A percentile compares a stretch with the other conserved stretches of the same genome.
Conservation (phyloP, 2,797 vertebrate genomes). For the Amniataba percoides region DNA sequence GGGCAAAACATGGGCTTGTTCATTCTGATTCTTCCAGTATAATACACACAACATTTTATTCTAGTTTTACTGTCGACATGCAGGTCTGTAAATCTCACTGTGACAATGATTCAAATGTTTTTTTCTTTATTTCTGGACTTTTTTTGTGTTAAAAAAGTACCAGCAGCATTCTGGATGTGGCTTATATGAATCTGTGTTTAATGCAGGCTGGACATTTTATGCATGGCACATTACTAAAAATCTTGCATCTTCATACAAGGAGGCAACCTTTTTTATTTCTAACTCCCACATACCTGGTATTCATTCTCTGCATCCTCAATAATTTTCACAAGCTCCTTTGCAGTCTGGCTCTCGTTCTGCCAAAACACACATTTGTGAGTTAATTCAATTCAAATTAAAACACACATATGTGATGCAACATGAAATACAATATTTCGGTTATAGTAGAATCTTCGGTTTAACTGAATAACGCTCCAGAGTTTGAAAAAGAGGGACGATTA, state of each 20-base stretch:
- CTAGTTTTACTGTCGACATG: neutral
- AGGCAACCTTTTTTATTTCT: neutral
- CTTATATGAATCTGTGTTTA: neutral
- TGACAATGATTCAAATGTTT: neutral
- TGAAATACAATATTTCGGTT: too few relatives aligned
- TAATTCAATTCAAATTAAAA: neutral
- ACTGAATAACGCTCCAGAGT: neutral
- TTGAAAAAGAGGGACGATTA: neutral
- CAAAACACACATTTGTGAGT: constrained; percentile 43
- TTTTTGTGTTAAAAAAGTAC: neutral
- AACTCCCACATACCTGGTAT: constrained; percentile 89
- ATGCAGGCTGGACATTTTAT: too few relatives aligned
- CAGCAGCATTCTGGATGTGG: neutral
- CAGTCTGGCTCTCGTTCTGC: constrained; percentile 93
- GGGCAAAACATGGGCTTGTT: too few relatives aligned
- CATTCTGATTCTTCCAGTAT: neutral
- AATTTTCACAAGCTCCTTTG: constrained; percentile 95
- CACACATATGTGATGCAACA: neutral
- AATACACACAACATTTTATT: neutral
- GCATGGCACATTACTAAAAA: neutral
- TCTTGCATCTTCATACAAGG: neutral
- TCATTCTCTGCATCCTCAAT: constrained; percentile 94
- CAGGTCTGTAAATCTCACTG: neutral
- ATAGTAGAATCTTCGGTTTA: too few relatives aligned
- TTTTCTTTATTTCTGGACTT: neutral